phyloP scores from a whole-genome alignment of 1,140 invertebrate genomes.

The Bombus confusus region DNA sequence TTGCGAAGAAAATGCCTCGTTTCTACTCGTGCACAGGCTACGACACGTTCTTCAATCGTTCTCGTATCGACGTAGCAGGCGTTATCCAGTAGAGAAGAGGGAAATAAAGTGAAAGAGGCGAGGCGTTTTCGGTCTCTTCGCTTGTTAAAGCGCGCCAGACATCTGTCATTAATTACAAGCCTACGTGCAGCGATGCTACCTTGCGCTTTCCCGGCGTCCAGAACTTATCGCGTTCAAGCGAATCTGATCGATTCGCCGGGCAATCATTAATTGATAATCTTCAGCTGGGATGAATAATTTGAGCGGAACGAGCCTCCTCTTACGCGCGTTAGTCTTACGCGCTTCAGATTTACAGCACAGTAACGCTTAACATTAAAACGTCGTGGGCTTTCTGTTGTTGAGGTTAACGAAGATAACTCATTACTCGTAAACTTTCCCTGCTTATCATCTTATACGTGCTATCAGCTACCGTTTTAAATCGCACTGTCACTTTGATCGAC shows the following conservation, averaged over 20 bases:
- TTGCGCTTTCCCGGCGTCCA: background rate
- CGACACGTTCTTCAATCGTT: background rate
- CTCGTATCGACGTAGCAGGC: background rate
- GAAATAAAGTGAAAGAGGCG: background rate
- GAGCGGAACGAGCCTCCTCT: background rate
- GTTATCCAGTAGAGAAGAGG: background rate
- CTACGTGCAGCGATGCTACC: no score
- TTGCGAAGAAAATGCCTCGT: slow-evolving; percentile 23
- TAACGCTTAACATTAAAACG: background rate
- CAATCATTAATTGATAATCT: slow-evolving; percentile 19
- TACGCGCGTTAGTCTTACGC: background rate
- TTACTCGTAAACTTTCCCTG: no score
- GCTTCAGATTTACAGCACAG: background rate
- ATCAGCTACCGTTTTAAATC: background rate
- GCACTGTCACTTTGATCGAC: background rate
- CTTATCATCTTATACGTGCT: background rate
- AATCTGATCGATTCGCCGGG: background rate
- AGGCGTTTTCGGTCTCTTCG: slow-evolving; percentile 16
- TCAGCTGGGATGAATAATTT: background rate
- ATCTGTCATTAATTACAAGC: slow-evolving; percentile 50
- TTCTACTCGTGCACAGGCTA: slow-evolving; percentile 24
- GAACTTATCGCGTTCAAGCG: slow-evolving; percentile 14
- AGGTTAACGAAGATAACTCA: background rate
- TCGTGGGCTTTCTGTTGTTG: background rate
- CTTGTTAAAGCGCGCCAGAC: slow-evolving; percentile 39